Conservation (phyloP, 2,797 vertebrate genomes). For the Lutra lutra region DNA sequence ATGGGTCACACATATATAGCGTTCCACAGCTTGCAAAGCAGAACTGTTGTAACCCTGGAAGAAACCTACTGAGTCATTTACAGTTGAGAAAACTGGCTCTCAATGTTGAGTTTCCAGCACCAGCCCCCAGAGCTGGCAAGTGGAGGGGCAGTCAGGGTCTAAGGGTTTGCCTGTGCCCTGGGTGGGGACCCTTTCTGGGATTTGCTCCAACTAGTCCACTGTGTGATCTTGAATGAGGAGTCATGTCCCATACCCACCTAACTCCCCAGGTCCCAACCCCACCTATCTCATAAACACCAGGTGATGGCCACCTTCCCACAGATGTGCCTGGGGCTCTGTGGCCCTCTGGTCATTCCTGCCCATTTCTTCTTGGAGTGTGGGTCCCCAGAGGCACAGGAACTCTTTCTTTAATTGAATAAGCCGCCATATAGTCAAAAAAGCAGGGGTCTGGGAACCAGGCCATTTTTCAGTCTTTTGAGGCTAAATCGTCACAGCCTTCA, state of each 20-base stretch:
- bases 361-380: not conserved
- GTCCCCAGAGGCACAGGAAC: not conserved
- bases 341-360: not conserved
- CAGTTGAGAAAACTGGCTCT: not conserved
- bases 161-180: not conserved
- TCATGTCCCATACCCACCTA: not conserved
- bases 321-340: not conserved
- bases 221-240: not conserved
- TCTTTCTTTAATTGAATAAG: not conserved
- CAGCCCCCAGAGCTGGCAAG: too few species aligned
- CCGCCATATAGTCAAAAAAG: not conserved
- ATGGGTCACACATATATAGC: not conserved
- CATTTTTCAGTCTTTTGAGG: not conserved
- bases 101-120: not conserved
- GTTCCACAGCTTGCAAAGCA: not conserved
- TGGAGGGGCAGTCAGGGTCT: fast-evolving
- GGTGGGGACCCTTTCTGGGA: not conserved
- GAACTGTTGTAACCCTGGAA: not conserved
- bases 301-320: not conserved
- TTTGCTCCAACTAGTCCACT: not conserved
- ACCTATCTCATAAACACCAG: not conserved
- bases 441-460: too few species aligned
- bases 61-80: conserved; percentile 6
- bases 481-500: not conserved
- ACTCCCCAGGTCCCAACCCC: fast-evolving